Evolutionary conservation across 1,140 invertebrate genomes (phyloP).

Genomic region (Schlechtendalia chinensis): DNA sequence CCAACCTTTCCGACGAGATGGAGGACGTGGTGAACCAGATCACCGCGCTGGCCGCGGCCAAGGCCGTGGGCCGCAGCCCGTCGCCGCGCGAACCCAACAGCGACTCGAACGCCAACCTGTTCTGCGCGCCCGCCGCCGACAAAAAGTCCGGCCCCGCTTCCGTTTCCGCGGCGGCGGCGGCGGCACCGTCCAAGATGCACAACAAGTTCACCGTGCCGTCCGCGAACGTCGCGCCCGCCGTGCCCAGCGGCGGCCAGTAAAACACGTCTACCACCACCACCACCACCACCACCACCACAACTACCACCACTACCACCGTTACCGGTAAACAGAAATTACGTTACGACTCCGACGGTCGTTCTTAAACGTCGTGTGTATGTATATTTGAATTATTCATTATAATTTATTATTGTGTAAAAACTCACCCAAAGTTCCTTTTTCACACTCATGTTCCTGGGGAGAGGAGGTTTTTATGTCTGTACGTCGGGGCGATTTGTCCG

Average conservation of each 20-base stretch:
- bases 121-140: constrained; percentile 51
- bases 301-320: neutral
- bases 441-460: constrained; percentile 47
- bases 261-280: neutral
- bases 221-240: constrained; percentile 20
- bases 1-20: constrained; percentile 69
- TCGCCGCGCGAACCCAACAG: constrained; percentile 44
- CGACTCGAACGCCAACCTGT: constrained; percentile 54
- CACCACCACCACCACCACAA: neutral
- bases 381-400: constrained; percentile 26
- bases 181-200: constrained; percentile 26
- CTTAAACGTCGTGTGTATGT: neutral
- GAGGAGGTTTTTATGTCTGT: too few species aligned
- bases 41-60: constrained; percentile 67
- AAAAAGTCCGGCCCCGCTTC: constrained; percentile 50
- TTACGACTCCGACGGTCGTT: too few species aligned
- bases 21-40: constrained; percentile 81
- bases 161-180: neutral
- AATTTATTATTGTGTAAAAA: constrained; percentile 35
- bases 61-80: constrained; percentile 60
- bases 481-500: too few species aligned
- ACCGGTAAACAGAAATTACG: too few species aligned
- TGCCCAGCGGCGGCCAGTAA: constrained; percentile 39
- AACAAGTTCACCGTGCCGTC: constrained; percentile 35
- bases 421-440: constrained; percentile 47